phyloP scores from a whole-genome alignment of 2,113 vertebrate genomes.

The Notothenia rossii region DNA sequence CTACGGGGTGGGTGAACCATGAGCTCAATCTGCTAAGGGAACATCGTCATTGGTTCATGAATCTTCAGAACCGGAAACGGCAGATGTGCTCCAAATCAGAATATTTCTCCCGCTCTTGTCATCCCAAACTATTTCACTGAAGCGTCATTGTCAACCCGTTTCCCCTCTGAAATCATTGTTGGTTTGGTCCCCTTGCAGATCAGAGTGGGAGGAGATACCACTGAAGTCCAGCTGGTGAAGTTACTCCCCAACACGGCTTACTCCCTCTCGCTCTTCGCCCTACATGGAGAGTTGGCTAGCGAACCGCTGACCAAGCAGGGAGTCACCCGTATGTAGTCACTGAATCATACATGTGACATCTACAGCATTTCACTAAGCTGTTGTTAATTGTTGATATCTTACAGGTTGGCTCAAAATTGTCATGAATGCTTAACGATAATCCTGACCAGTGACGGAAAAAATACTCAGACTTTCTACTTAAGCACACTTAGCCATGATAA shows the following conservation, averaged over 20 bases:
- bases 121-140: conserved; percentile 37
- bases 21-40: conserved; percentile 67
- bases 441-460: background rate
- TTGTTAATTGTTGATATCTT: background rate
- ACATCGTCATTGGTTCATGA: conserved; percentile 61
- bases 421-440: background rate
- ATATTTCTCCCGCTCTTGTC: conserved; percentile 22
- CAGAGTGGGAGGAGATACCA: conserved; percentile 86
- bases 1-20: conserved; percentile 54
- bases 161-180: conserved; percentile 40
- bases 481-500: too few relatives aligned
- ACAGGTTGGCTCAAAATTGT: background rate
- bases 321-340: conserved; percentile 90
- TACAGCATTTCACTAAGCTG: background rate
- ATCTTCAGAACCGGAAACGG: conserved; percentile 54
- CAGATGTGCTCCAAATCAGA: conserved; percentile 44
- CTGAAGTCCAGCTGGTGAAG: conserved; percentile 88
- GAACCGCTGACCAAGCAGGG: conserved; percentile 90
- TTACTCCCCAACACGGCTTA: conserved; percentile 93
- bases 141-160: conserved; percentile 20
- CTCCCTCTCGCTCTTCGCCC: conserved; percentile 86
- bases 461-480: too few relatives aligned
- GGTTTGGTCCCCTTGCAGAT: conserved; percentile 80
- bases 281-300: conserved; percentile 87
- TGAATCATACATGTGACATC: background rate